phyloP scores from a whole-genome alignment of 2,113 vertebrate species.

The Lasiurus cinereus region DNA sequence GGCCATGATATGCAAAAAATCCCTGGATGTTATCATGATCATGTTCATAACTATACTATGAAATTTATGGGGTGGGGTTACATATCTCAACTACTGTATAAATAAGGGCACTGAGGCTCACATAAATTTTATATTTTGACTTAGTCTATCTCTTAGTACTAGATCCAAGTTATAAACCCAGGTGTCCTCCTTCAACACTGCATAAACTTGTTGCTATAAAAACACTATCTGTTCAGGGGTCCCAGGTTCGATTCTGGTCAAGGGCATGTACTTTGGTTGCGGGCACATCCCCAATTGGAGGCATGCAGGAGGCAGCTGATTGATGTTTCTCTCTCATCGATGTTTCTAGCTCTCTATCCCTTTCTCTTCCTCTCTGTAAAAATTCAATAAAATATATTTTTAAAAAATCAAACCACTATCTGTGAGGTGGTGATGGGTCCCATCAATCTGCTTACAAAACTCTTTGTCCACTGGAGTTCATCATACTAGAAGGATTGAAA shows the following conservation, averaged over 20 bases:
- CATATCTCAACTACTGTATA: background rate
- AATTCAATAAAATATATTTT: no score
- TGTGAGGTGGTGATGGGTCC: background rate
- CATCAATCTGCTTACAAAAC: background rate
- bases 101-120: background rate
- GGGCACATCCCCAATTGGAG: no score
- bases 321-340: no score
- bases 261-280: no score
- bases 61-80: background rate
- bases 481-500: background rate
- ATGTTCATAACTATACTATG: background rate
- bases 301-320: no score
- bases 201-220: background rate
- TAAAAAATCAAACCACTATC: background rate
- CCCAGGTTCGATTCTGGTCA: no score
- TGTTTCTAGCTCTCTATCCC: no score
- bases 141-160: background rate
- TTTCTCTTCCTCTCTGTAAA: no score
- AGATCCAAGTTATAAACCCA: background rate
- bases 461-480: background rate
- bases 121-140: background rate
- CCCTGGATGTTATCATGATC: background rate
- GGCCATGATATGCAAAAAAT: background rate
- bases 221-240: background rate
- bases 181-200: background rate